Evolutionary conservation across 2,113 vertebrate species (phyloP).

Genomic region (Apeltes quadracus): DNA sequence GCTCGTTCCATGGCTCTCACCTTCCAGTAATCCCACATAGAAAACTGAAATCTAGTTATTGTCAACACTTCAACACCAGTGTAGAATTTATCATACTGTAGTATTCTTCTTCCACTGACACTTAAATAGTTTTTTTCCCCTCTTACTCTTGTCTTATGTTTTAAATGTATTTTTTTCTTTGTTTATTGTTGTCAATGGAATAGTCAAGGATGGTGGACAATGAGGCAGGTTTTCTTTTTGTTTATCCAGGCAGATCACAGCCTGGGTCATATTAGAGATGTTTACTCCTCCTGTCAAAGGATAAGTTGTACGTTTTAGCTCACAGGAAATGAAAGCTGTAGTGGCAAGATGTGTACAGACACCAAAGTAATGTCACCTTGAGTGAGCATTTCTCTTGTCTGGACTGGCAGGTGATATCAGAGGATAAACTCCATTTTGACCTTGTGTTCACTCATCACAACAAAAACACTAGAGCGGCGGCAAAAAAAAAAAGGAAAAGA

Average conservation of each 20-base stretch:
- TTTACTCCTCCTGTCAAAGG: constrained; percentile 73
- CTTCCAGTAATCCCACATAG: constrained; percentile 44
- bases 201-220: constrained; percentile 50
- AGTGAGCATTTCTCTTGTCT: constrained; percentile 72
- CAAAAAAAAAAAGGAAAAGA: not conserved
- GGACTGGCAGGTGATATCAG: constrained; percentile 78
- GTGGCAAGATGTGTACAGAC: constrained; percentile 64
- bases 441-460: constrained; percentile 75
- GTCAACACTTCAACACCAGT: constrained; percentile 24
- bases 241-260: constrained; percentile 62
- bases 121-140: constrained; percentile 29
- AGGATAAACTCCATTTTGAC: constrained; percentile 79
- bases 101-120: constrained; percentile 9
- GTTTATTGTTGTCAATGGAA: constrained; percentile 59
- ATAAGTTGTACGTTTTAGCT: constrained; percentile 75
- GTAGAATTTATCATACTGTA: constrained; percentile 18
- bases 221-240: constrained; percentile 59
- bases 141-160: constrained; percentile 27
- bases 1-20: constrained; percentile 39
- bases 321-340: constrained; percentile 73
- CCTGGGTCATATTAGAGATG: constrained; percentile 70
- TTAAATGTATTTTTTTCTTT: constrained; percentile 37
- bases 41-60: constrained; percentile 31
- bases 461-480: constrained; percentile 58
- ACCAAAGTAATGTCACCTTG: constrained; percentile 78